Base-by-base conservation (phyloP, 2,113 vertebrate genomes). In the Phalacrocorax carbo region DNA sequence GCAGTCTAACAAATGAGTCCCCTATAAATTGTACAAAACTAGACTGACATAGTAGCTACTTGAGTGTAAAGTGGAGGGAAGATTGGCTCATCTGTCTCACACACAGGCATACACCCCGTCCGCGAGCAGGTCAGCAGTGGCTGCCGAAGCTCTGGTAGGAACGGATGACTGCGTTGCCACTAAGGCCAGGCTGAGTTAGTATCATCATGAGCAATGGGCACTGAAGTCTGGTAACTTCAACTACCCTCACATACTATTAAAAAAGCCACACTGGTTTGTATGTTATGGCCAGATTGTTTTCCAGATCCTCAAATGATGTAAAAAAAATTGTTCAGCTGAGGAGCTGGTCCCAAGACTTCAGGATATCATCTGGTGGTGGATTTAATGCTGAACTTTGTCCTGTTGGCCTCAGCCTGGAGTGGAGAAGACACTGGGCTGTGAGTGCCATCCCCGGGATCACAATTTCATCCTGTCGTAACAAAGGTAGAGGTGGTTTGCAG, bases 401-500 rank as follows among this genome's bases (percentile, higher is more conserved):
- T 12, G 2, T 58, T 66, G 70, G 62, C 42, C 81, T 84, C 86
- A 66, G 70, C 44, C 62, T 51, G 29, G 15, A 85, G 42, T 19
- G 23, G 26, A 92, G 65, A 90, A 85, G 82, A 66, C 60, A 44
- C 10, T 68, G 70, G 77, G 57, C 66, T 82, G 40, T 52, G 21
- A 82, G 30, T 49, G 62, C 49, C 80, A 64, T 38, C 44, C 15
- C 25, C 7, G 4, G 83, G 66, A 58, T 86, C 66, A 87, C 62
- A 89, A 73, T 51, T 64, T 51, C 68, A 40, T 66, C 54, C 52
- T 38, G 36, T 93, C 79, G 77, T 69, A 71, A 9, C 64, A 60
- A 61, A 66, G 49, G 69, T 51, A 95, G 90, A 93, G 84, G 60
- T 73, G 72, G 46, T 86, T 60, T 84, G 88, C 86, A 80, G 73